Base-by-base conservation (phyloP, 2,888 invertebrate species). In the Cataglyphis rosenhaueri region DNA sequence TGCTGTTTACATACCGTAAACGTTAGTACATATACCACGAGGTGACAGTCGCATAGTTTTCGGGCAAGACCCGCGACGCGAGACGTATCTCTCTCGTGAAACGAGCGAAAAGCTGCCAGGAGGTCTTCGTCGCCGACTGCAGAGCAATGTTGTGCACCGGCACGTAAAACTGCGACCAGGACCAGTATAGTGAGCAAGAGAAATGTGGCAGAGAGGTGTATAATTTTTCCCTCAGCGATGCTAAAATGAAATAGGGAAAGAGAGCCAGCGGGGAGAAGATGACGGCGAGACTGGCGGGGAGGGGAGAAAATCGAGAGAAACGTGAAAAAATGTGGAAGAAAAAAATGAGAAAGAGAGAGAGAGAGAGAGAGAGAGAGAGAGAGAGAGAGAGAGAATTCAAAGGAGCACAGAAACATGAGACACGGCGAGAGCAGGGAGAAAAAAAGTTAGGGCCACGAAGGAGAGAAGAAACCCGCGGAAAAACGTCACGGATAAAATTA, bases 401-500 rank as follows among this genome's bases (percentile, higher is more conserved):
- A 52, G 61, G 32, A 61, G 44, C 18, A 5, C 18, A 18, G 18
- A 52, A 59, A 70, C 68, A 65, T 73, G 75, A 59, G 29, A 57
- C 29, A 66, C 0, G n/a, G 25, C 3, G 32, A 29, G 61, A 12
- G 15, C 8, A 9, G 35, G 15, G 1, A 10, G 55, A 44, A 41
- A 81, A 61, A 83, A 73, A 81, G 38, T 2, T 71, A 38, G 55
- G 21, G 10, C 12, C 21, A 48, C 25, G 21, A 57, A 21, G 9
- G 48, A 41, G 38, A 44, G 64, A 41, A 74, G 65, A 76, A 59
- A 41, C n/a, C 21, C 52, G 61, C n/a, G 44, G 62, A 52, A 57
- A 75, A n/a, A 62, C 76, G 81, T 70, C 71, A 76, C 32, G 71
- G 83, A 82, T 86, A 85, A 90, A 91, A 91, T 91, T 91, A 90